Conservation (phyloP, 2,113 vertebrate genomes). For the Ceyx margarethae region DNA sequence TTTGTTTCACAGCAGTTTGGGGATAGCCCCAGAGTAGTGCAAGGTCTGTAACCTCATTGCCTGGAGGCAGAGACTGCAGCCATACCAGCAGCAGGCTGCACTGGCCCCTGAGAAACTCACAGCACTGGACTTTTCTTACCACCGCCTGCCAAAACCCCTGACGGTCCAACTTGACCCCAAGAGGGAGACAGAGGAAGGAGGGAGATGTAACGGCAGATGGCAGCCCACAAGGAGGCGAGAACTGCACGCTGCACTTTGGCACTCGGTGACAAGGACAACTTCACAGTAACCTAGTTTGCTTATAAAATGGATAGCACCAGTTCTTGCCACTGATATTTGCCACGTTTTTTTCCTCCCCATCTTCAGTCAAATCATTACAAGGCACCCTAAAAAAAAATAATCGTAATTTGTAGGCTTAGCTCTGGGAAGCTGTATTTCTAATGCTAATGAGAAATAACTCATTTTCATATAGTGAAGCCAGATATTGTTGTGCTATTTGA, state of each 20-base stretch:
- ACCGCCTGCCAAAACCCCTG: neutral
- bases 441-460: neutral
- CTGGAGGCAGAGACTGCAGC: neutral
- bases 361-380: neutral
- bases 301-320: neutral
- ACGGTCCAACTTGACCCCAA: slow-evolving; percentile 8
- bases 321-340: neutral
- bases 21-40: neutral
- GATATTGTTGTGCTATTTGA: neutral
- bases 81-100: neutral
- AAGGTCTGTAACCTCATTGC: neutral
- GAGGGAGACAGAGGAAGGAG: slow-evolving; percentile 23
- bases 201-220: slow-evolving; percentile 53
- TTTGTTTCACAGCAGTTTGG: neutral
- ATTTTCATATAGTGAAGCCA: neutral
- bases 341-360: accelerated
- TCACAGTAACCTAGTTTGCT: slow-evolving; percentile 54
- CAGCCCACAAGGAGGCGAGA: slow-evolving; percentile 47
- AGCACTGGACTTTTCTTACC: neutral
- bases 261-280: slow-evolving; percentile 16
- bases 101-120: neutral
- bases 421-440: neutral
- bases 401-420: neutral
- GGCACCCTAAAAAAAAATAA: neutral
- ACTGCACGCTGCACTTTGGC: slow-evolving; percentile 47